Base-by-base conservation (phyloP, 2,113 vertebrate species). In the Irena cyanogastra region DNA sequence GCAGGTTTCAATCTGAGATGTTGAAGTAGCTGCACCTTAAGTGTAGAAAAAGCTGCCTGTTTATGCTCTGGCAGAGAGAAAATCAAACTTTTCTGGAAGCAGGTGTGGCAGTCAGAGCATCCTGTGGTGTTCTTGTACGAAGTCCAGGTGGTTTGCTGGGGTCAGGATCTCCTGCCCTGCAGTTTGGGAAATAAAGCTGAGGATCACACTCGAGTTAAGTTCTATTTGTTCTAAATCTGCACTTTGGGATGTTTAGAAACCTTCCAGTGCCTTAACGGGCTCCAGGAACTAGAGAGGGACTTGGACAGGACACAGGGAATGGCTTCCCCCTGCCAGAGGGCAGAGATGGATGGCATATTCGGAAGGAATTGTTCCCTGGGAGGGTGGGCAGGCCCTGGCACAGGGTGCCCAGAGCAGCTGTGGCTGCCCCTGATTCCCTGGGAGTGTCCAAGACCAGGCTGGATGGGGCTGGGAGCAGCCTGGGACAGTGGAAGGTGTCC, bases 311-410 rank as follows among this genome's bases (percentile, higher is more conserved):
- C 53, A 13, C 7, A 3, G 87, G 53, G 61, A 89, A 47, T 41
- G 70, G 14, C 28, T 72, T 70, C 41, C 31, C 35, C 26, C 0
- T 80, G 49, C 41, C 49, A 87, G 6, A 64, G 66, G 35, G 16
- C 49, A 63, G 56, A 33, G 33, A 0, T 6, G 0, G n/a, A 0
- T 70, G 65, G 85, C 35, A 26, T 4, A 21, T 10, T 35, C n/a
- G 56, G 65, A 4, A 5, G 56, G 13, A 70, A 54, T 70, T 39
- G 0, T 0, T 37, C 6, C 7, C 28, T 78, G 56, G 0, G 4
- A 70, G 56, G 16, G 56, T n/a, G 45, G 15, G 2, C 0, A 86
- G 45, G 47, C 6, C 13, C 56, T 80, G 65, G 85, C 39, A 68
- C 30, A 53, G 39, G 18, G 3, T 45, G 16, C 23, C 37, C 77